A percentile compares a stretch with the other conserved stretches of the same genome.
These are phyloP conservation scores for Drosophila tripunctata DNA, from an alignment of 2,888 invertebrate genomes.

Conservation along the genomic window DNA sequence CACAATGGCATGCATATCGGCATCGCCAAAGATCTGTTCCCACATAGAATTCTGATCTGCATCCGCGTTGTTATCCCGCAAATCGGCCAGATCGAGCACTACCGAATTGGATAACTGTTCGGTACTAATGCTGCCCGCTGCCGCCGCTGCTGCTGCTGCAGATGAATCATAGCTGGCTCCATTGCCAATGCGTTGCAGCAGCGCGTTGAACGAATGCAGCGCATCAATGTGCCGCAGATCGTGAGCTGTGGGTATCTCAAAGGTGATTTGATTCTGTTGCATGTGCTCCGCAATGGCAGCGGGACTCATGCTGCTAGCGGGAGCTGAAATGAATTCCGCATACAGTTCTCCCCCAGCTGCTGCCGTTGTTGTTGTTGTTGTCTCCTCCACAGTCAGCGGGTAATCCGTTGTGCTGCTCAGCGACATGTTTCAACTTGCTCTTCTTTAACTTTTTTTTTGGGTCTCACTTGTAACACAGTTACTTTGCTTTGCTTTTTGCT, in stretches of 20 bases:
- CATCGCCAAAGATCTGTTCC: slow-evolving; percentile 80
- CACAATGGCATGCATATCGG: slow-evolving; percentile 83
- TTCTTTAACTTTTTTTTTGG: slow-evolving; percentile 12
- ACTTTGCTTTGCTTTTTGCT: background rate
- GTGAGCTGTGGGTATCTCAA: slow-evolving; percentile 83
- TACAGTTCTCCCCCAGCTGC: slow-evolving; percentile 39
- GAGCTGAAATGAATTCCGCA: slow-evolving; percentile 69
- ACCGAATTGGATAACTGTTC: slow-evolving; percentile 83
- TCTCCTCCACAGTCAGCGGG: slow-evolving; percentile 42
- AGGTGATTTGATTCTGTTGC: slow-evolving; percentile 83
- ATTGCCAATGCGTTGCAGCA: slow-evolving; percentile 72
- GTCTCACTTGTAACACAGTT: slow-evolving; percentile 39
- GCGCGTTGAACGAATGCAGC: slow-evolving; percentile 82
- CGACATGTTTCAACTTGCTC: slow-evolving; percentile 38
- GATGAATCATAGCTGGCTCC: slow-evolving; percentile 25
- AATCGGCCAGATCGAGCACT: slow-evolving; percentile 81
- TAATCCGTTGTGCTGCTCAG: slow-evolving; percentile 58
- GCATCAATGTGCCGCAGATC: slow-evolving; percentile 83
- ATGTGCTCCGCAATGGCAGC: slow-evolving; percentile 77
- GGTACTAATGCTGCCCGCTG: slow-evolving; percentile 75
- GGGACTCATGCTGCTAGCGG: slow-evolving; percentile 76
- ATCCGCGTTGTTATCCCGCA: slow-evolving; percentile 54
- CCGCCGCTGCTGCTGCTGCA: slow-evolving; percentile 43
- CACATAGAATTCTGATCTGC: slow-evolving; percentile 39
- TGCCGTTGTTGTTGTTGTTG: slow-evolving; percentile 15